These are phyloP conservation scores for Rattus rattus DNA, from an alignment of 2,113 vertebrate genomes.

Conservation along the genomic window DNA sequence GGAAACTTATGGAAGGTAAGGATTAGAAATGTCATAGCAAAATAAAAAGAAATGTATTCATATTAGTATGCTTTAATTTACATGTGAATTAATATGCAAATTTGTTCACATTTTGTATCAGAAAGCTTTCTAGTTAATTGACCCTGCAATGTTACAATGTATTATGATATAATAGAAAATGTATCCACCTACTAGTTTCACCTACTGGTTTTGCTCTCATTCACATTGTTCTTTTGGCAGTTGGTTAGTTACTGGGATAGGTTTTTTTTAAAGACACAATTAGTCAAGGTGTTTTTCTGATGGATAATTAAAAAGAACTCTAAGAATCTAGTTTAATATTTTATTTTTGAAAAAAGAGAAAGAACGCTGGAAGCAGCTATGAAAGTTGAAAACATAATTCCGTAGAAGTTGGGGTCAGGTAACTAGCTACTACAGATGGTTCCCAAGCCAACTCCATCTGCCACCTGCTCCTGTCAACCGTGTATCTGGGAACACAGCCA, in stretches of 20 bases:
- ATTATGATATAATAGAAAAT: not conserved
- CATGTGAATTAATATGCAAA: not conserved
- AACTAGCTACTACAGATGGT: not conserved
- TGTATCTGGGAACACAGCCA: not conserved
- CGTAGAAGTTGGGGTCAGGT: not conserved
- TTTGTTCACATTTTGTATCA: not conserved
- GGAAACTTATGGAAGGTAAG: conserved; percentile 96
- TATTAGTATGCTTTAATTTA: not conserved
- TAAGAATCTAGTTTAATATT: not conserved
- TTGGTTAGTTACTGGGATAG: not conserved
- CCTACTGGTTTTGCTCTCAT: conserved; percentile 27
- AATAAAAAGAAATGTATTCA: not conserved
- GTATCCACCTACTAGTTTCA: not conserved
- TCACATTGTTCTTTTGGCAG: conserved; percentile 58
- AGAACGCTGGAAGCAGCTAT: not conserved
- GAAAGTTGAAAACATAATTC: not conserved
- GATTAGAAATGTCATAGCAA: conserved; percentile 55
- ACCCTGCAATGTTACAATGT: not conserved
- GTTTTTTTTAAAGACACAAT: not conserved
- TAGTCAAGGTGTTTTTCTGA: conserved; percentile 29
- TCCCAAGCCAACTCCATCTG: not conserved
- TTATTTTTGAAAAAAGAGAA: conserved; percentile 5
- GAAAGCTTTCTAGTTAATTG: not conserved
- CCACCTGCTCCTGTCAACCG: not conserved
- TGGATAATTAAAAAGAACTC: not conserved